These are phyloP conservation scores for Dicrurus megarhynchus DNA, from an alignment of 2,113 vertebrate genomes.

Conservation along the genomic window DNA sequence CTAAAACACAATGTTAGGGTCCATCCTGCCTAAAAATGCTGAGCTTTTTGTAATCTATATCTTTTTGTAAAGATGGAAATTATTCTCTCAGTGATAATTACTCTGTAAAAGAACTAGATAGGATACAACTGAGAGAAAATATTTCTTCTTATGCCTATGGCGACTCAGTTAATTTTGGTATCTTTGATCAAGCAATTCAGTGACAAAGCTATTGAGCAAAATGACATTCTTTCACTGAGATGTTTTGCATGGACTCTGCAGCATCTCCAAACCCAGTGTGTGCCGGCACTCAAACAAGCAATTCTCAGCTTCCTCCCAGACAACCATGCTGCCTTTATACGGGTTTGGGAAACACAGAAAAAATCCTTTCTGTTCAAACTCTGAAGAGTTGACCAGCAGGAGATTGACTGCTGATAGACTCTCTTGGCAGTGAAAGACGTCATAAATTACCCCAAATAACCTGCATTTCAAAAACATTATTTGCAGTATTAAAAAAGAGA, in stretches of 20 bases:
- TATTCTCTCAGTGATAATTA: neutral
- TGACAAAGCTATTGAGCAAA: conserved; percentile 13
- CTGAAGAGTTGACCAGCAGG: neutral
- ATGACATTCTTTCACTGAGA: neutral
- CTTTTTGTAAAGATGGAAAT: neutral
- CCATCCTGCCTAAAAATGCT: neutral
- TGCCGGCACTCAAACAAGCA: neutral
- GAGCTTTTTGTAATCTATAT: neutral
- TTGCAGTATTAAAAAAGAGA: conserved; percentile 15
- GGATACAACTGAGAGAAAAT: neutral
- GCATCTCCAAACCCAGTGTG: neutral
- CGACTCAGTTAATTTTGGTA: neutral
- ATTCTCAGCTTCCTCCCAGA: neutral
- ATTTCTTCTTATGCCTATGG: neutral
- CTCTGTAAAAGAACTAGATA: neutral
- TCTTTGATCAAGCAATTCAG: conserved; percentile 21
- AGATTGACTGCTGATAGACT: neutral
- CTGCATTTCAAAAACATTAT: conserved; percentile 19
- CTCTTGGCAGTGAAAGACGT: neutral
- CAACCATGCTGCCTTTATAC: neutral
- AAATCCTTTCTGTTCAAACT: neutral
- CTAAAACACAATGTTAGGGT: neutral
- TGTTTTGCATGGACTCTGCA: neutral
- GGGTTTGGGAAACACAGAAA: neutral
- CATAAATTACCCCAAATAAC: conserved; percentile 34